Evolutionary conservation across 1,140 invertebrate genomes (phyloP).

Genomic region (Helicoverpa armigera): DNA sequence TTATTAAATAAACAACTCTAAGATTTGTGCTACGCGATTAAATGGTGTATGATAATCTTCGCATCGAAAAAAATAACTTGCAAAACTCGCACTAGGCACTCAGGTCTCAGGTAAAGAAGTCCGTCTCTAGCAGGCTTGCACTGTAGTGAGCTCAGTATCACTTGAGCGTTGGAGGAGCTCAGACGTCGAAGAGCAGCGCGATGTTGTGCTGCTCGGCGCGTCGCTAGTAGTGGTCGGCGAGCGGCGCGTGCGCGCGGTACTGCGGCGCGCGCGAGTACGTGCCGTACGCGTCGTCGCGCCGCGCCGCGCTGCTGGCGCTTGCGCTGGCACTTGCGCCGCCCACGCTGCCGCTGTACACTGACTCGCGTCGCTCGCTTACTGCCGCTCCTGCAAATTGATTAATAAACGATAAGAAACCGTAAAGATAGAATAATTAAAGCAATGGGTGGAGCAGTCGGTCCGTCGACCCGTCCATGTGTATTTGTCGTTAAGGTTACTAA

Average conservation of each 20-base stretch:
- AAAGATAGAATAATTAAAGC: too few relatives aligned
- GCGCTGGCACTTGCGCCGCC: slow-evolving; percentile 48
- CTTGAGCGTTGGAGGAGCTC: slow-evolving; percentile 10
- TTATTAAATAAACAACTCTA: too few relatives aligned
- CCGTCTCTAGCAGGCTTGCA: too few relatives aligned
- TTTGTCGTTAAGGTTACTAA: not conserved
- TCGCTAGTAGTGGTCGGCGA: slow-evolving; percentile 81
- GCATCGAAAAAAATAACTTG: too few relatives aligned
- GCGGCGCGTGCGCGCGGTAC: slow-evolving; percentile 51
- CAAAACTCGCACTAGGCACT: too few relatives aligned
- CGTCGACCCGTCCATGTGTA: not conserved
- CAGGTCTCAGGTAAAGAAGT: too few relatives aligned
- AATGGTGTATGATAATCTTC: too few relatives aligned
- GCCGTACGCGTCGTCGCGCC: slow-evolving; percentile 73
- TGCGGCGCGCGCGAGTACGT: slow-evolving; percentile 53
- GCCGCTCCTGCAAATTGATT: slow-evolving; percentile 63
- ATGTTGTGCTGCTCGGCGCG: slow-evolving; percentile 83
- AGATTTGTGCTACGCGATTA: too few relatives aligned
- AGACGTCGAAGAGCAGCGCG: slow-evolving; percentile 83
- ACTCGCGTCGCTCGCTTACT: slow-evolving; percentile 73
- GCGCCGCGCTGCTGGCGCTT: slow-evolving; percentile 55
- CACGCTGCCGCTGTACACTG: slow-evolving; percentile 68
- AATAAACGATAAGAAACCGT: not conserved
- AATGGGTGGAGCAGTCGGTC: too few relatives aligned
- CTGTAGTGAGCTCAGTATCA: too few relatives aligned